Percentiles rank a stretch among this genome's conserved stretches.
These are phyloP conservation scores for Cotesia vestalis DNA, from an alignment of 1,140 invertebrate species.

Conservation along the genomic window DNA sequence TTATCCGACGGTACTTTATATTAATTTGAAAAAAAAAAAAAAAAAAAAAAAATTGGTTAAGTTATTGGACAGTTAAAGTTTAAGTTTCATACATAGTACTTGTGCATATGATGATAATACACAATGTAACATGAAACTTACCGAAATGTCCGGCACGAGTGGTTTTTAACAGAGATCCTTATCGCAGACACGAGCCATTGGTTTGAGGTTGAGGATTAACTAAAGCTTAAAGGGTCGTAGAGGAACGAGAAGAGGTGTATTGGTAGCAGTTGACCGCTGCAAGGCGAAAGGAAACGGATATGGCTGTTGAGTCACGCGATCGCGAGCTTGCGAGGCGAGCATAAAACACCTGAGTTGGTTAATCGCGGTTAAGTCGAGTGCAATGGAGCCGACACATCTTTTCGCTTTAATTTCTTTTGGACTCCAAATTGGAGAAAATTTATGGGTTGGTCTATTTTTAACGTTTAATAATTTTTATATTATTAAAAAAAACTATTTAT, in stretches of 20 bases:
- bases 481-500: too few relatives aligned
- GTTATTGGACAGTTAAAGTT: neutral
- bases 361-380: slow-evolving; percentile 49
- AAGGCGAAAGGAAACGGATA: slow-evolving; percentile 53
- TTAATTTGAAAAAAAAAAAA: too few relatives aligned
- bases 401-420: neutral
- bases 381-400: slow-evolving; percentile 20
- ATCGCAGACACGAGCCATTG: slow-evolving; percentile 49
- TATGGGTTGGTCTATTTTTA: too few relatives aligned
- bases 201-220: slow-evolving; percentile 41
- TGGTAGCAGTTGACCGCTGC: slow-evolving; percentile 55
- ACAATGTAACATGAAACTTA: slow-evolving; percentile 34
- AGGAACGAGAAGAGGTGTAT: too few relatives aligned
- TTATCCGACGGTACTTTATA: neutral
- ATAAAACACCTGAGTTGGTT: slow-evolving; percentile 60
- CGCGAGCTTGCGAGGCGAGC: slow-evolving; percentile 46
- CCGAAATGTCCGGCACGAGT: slow-evolving; percentile 50
- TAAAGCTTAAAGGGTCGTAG: neutral
- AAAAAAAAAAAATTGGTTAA: neutral
- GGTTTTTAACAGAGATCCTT: slow-evolving; percentile 47
- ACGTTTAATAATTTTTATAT: too few relatives aligned
- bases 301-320: slow-evolving; percentile 58
- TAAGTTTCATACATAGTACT: too few relatives aligned
- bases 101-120: neutral
- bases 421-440: too few relatives aligned